Conservation (phyloP, 1,140 invertebrate genomes). For the Euura saliciscinereae region DNA sequence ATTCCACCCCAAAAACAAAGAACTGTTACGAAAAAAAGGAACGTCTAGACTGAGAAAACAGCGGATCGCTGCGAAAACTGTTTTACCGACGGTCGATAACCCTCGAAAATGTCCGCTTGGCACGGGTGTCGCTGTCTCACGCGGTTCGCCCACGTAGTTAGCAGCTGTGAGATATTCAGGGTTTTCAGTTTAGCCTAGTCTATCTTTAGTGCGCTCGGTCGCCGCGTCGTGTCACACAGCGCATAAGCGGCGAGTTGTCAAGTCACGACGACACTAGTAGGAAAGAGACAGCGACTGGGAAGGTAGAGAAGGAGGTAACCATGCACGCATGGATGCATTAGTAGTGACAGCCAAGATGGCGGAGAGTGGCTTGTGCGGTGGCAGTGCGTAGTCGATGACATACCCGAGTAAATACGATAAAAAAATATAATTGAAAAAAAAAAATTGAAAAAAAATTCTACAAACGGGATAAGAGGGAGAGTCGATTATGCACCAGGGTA, state of each 20-base stretch:
- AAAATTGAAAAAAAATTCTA: no score
- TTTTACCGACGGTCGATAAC: constrained; percentile 9
- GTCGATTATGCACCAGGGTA: constrained; percentile 65
- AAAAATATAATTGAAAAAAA: no score
- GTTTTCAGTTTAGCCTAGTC: not conserved
- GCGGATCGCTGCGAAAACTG: not conserved
- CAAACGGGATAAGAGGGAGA: constrained; percentile 30
- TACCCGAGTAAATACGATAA: no score
- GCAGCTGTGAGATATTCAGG: constrained; percentile 8
- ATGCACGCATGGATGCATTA: constrained; percentile 8
- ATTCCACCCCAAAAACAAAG: no score
- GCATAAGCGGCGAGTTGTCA: constrained; percentile 16
- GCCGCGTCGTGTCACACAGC: constrained; percentile 14
- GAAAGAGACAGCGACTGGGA: not conserved
- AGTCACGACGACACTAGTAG: constrained; percentile 14
- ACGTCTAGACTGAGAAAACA: no score
- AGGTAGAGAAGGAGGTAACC: constrained; percentile 13
- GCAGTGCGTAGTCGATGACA: constrained; percentile 17
- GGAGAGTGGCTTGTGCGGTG: constrained; percentile 38
- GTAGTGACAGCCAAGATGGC: constrained; percentile 59
- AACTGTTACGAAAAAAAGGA: no score
- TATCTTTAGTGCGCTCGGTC: constrained; percentile 6
- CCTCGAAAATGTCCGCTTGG: no score
- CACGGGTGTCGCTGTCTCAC: constrained; percentile 6
- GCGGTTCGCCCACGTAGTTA: not conserved